These are phyloP conservation scores for Limanda limanda DNA, from an alignment of 2,113 vertebrate species.

Conservation along the genomic window DNA sequence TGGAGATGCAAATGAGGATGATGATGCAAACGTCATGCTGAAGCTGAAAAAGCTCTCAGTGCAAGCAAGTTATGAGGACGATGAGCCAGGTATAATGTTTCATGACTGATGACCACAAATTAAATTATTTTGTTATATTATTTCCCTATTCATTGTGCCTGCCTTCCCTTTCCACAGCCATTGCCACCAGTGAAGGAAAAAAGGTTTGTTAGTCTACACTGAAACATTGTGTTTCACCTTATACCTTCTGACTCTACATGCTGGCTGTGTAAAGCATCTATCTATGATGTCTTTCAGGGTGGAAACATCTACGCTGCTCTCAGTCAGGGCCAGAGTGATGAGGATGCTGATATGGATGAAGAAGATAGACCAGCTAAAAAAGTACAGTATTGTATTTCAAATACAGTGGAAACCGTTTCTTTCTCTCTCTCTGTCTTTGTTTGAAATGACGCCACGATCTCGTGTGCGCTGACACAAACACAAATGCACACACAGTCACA, in stretches of 20 bases:
- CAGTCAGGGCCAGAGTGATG: conserved; percentile 86
- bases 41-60: conserved; percentile 88
- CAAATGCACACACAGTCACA: too few species aligned
- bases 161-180: conserved; percentile 53
- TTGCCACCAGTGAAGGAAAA: conserved; percentile 64
- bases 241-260: not conserved
- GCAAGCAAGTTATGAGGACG: conserved; percentile 87
- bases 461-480: too few species aligned
- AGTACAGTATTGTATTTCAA: conserved; percentile 40
- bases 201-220: conserved; percentile 66
- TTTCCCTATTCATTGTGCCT: not conserved
- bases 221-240: too few species aligned
- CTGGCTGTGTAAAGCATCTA: not conserved
- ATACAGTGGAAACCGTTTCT: not conserved
- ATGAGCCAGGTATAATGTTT: conserved; percentile 65
- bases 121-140: not conserved
- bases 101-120: not conserved
- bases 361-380: conserved; percentile 63
- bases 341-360: conserved; percentile 60
- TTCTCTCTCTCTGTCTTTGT: too few species aligned
- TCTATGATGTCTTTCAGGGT: conserved; percentile 72
- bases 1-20: conserved; percentile 80
- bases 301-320: conserved; percentile 91
- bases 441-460: too few species aligned
- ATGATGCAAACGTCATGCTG: conserved; percentile 80